Base-by-base conservation (phyloP, 1,140 invertebrate species). In the Drosophila kanapiae region DNA sequence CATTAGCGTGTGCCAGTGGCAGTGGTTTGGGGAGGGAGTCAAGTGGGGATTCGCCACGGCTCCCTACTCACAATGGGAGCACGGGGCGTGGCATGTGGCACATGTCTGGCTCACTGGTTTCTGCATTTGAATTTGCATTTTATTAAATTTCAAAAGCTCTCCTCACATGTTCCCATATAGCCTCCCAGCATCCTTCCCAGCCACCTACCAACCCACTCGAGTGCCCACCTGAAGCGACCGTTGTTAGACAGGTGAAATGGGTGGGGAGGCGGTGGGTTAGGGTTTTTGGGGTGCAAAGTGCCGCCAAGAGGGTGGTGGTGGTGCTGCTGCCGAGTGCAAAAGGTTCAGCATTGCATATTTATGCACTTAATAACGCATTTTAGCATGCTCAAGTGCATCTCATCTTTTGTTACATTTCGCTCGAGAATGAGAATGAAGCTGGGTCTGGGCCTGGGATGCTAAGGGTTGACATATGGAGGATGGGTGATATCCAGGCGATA, bases 311-410 rank as follows among this genome's bases (percentile, higher is more conserved):
- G 33, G 38, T 45, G 43, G 35, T 45, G n/a, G 23, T 45, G 60
- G 14, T 40, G 33, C 47, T 43, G n/a, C 27, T 40, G 38, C 47
- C 42, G 47, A 33, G 61, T 47, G 64, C 23, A 72, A 68, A 47
- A 70, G 62, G 63, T 69, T 78, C 72, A 78, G 77, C 84, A 90
- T 79, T 90, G 85, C 85, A 90, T 90, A 90, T 90, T 90, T 90
- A 90, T 90, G 85, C 85, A 90, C 85, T 90, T 90, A 90, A 90
- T 90, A 90, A 90, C 85, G 85, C 85, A 90, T 90, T 90, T 90
- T 85, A 90, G 81, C 85, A 90, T 90, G 81, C 85, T 82, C 81
- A 90, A 90, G 85, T 90, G 85, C 85, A 90, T 67, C 85, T 90
- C 81, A 90, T 85, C 81, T 90, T 90, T 90, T 90, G 85, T 90